Evolutionary conservation across 2,113 vertebrate species (phyloP).

Genomic region (Galbula dea): DNA sequence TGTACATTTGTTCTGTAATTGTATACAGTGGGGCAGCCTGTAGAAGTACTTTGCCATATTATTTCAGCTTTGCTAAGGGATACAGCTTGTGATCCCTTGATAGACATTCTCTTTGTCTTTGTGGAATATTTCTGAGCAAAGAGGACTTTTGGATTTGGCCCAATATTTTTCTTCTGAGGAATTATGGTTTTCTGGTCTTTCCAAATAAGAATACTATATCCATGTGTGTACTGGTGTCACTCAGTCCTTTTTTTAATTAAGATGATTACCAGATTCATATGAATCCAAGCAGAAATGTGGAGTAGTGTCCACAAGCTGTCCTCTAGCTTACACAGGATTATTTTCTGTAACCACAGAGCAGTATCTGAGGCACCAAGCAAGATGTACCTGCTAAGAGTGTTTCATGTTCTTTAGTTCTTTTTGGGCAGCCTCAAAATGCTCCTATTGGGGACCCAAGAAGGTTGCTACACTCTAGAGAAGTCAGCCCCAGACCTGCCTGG

Average conservation of each 20-base stretch:
- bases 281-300: not conserved
- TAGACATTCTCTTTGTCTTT: not conserved
- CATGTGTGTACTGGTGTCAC: not conserved
- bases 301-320: not conserved
- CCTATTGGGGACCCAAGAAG: not conserved
- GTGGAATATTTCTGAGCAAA: not conserved
- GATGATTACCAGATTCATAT: not conserved
- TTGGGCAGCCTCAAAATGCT: not conserved
- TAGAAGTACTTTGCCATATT: not conserved
- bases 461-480: not conserved
- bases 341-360: not conserved
- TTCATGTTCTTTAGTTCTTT: too few relatives aligned
- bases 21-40: not conserved
- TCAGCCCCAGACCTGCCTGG: not conserved
- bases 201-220: not conserved
- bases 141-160: not conserved
- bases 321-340: not conserved
- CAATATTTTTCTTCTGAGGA: not conserved
- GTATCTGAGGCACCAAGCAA: not conserved
- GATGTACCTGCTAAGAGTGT: not conserved
- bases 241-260: not conserved
- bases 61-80: not conserved
- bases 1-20: not conserved
- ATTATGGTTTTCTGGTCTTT: not conserved
- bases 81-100: not conserved